Evolutionary conservation across 1,140 invertebrate genomes (phyloP).

Genomic region (Pogonus chalceus): DNA sequence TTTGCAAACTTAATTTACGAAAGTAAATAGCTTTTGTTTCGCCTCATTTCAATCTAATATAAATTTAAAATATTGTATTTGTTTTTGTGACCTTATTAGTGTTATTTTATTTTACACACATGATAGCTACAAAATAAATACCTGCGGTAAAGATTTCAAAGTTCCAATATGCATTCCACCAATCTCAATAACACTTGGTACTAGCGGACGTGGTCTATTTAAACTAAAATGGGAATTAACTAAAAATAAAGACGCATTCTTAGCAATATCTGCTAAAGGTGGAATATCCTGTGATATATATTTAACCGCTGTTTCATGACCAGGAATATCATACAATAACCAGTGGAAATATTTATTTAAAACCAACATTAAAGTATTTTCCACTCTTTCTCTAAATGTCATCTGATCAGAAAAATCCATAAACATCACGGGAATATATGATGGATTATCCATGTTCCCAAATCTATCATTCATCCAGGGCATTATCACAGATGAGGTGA

Average conservation of each 20-base stretch:
- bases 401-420: constrained; percentile 35
- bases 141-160: constrained; percentile 39
- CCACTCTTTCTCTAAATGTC: constrained; percentile 34
- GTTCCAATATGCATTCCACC: constrained; percentile 50
- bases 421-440: constrained; percentile 33
- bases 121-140: too few species aligned
- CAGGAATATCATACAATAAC: neutral
- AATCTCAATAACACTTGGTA: constrained; percentile 49
- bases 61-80: too few species aligned
- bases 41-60: too few species aligned
- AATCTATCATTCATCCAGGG: constrained; percentile 21
- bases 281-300: constrained; percentile 41
- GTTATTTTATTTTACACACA: too few species aligned
- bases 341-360: constrained; percentile 2
- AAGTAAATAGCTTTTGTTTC: too few species aligned
- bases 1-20: too few species aligned
- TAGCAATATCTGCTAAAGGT: constrained; percentile 41
- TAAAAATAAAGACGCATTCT: constrained; percentile 46
- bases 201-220: constrained; percentile 41
- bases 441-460: constrained; percentile 22
- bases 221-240: constrained; percentile 50
- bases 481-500: constrained; percentile 21
- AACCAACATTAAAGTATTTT: constrained; percentile 32
- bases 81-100: too few species aligned
- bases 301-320: constrained; percentile 20